Conservation (phyloP, 2,113 vertebrate species). For the Syngnathus floridae region DNA sequence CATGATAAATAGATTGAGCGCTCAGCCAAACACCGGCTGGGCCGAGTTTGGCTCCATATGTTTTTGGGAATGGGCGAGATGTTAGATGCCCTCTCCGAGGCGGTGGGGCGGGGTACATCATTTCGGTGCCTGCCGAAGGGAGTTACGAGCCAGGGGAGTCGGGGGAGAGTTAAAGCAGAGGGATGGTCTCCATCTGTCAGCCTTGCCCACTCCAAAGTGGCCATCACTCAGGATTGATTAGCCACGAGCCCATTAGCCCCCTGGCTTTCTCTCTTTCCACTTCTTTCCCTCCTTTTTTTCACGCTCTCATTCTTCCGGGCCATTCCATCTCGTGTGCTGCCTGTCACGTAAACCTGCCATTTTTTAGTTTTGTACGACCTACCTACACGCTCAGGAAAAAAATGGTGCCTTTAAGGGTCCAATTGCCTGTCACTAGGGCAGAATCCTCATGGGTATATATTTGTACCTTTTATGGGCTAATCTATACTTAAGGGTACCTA, state of each 20-base stretch:
- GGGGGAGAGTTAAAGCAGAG: conserved; percentile 55
- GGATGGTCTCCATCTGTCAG: conserved; percentile 64
- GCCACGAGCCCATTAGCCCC: conserved; percentile 62
- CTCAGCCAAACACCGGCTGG: conserved; percentile 7
- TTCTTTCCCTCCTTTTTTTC: conserved; percentile 20
- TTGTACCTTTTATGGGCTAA: too few species aligned
- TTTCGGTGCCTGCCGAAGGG: conserved; percentile 24
- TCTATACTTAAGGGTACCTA: too few species aligned
- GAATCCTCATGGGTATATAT: too few species aligned
- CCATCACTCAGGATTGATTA: conserved; percentile 69
- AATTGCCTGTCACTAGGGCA: too few species aligned
- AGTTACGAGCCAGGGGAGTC: conserved; percentile 35
- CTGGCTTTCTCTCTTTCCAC: conserved; percentile 52
- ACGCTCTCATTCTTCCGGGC: conserved; percentile 8
- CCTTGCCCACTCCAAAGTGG: conserved; percentile 56
- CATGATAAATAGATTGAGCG: conserved; percentile 20
- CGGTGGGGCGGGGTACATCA: background rate
- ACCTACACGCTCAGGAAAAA: background rate
- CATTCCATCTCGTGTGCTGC: conserved; percentile 20
- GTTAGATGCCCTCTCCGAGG: conserved; percentile 14
- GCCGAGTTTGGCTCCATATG: background rate
- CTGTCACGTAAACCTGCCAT: conserved; percentile 24
- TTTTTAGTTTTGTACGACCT: background rate
- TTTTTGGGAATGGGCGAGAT: conserved; percentile 13
- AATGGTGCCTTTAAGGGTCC: too few species aligned